These are phyloP conservation scores for Callyntrura guangdongensis DNA, from an alignment of 2,888 invertebrate species.

Conservation along the genomic window DNA sequence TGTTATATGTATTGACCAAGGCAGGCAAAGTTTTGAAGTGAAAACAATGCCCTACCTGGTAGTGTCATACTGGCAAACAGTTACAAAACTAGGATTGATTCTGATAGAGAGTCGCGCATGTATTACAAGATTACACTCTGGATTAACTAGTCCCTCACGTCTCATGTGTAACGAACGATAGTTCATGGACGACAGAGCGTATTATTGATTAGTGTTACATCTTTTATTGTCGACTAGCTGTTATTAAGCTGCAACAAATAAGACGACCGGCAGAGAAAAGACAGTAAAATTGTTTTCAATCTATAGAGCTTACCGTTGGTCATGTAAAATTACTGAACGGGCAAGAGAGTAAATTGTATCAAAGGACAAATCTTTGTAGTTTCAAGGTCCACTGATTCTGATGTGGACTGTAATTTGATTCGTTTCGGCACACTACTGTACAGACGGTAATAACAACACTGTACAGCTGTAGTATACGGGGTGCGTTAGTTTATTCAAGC, in stretches of 20 bases:
- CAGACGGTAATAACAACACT: too few species aligned
- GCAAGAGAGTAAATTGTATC: not conserved
- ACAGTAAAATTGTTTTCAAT: too few species aligned
- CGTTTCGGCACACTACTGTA: not conserved
- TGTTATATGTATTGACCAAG: not conserved
- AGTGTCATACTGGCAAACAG: not conserved
- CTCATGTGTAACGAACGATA: too few species aligned
- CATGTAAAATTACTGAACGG: not conserved
- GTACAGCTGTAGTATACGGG: too few species aligned
- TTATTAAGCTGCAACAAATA: too few species aligned
- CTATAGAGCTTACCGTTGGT: not conserved
- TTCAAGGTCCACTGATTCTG: constrained; percentile 43
- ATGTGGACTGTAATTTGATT: constrained; percentile 41
- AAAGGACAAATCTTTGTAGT: not conserved
- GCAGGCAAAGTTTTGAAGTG: not conserved
- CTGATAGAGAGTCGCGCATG: not conserved
- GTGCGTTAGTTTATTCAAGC: not conserved
- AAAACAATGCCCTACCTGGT: not conserved
- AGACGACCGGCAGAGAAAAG: too few species aligned
- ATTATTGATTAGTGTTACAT: too few species aligned
- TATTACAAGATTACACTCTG: not conserved
- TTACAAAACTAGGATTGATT: not conserved
- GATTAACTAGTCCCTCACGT: constrained; percentile 7
- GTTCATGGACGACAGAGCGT: not conserved
- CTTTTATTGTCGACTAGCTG: too few species aligned